Conservation (phyloP, 2,797 vertebrate genomes). For the Platalea minor region DNA sequence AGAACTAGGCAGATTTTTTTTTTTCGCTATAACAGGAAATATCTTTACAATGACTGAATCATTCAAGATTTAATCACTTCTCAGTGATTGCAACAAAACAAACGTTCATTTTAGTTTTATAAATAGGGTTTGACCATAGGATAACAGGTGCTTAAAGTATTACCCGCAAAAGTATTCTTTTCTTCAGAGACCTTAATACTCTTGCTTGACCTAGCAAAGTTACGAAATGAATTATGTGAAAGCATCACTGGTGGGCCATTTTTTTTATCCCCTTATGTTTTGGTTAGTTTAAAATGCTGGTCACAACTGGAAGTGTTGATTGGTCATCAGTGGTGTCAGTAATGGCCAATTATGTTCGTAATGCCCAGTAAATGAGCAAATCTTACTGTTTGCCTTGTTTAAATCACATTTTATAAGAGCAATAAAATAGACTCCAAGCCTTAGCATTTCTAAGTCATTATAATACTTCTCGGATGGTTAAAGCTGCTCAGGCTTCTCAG, state of each 20-base stretch:
- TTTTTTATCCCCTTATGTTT: neutral
- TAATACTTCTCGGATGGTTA: constrained; percentile 14
- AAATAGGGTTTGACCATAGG: neutral
- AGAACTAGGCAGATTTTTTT: neutral
- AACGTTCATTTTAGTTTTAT: neutral
- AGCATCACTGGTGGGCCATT: neutral
- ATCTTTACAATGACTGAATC: neutral
- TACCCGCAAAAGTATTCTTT: neutral
- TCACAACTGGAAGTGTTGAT: constrained; percentile 10
- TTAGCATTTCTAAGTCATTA: neutral
- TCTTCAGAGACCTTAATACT: neutral
- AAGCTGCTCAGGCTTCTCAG: constrained; percentile 31
- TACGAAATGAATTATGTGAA: neutral
- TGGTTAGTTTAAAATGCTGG: neutral
- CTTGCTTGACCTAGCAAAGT: neutral
- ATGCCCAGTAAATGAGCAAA: neutral
- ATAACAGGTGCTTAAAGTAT: neutral
- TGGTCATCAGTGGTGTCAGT: neutral
- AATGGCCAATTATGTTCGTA: constrained; percentile 6
- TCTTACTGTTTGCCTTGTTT: constrained; percentile 35
- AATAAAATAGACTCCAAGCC: constrained; percentile 1
- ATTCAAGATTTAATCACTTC: neutral
- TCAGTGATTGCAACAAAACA: neutral
- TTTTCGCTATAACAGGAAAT: neutral
- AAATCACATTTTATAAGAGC: constrained; percentile 27